Evolutionary conservation across 2,113 vertebrate species (phyloP).

Genomic region (Terrapene triunguis): DNA sequence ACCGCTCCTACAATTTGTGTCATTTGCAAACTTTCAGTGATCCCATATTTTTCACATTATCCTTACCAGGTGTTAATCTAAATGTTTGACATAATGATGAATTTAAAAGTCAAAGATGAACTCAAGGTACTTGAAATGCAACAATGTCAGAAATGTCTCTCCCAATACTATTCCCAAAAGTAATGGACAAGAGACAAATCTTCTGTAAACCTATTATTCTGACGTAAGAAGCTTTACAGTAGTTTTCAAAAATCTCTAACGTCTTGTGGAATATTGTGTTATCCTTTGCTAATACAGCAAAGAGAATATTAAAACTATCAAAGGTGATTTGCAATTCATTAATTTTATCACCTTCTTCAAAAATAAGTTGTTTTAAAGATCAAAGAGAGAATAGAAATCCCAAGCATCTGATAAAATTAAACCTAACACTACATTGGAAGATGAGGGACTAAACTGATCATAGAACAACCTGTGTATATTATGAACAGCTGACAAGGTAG

Average conservation of each 20-base stretch:
- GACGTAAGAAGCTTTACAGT: background rate
- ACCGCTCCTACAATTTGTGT: background rate
- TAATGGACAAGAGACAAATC: background rate
- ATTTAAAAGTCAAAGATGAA: background rate
- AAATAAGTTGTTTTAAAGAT: slow-evolving; percentile 47
- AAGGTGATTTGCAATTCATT: slow-evolving; percentile 68
- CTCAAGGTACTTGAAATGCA: background rate
- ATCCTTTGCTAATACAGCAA: slow-evolving; percentile 35
- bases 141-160: background rate
- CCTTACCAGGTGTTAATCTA: background rate
- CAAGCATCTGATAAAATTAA: slow-evolving; percentile 61
- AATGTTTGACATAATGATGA: background rate
- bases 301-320: slow-evolving; percentile 44
- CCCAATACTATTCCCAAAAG: background rate
- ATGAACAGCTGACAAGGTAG: slow-evolving; percentile 5
- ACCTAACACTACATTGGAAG: slow-evolving; percentile 27
- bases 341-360: slow-evolving; percentile 49
- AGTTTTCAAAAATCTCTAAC: slow-evolving; percentile 22
- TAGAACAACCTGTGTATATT: slow-evolving; percentile 2
- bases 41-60: background rate
- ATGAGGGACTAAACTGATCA: background rate
- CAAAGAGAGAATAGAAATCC: slow-evolving; percentile 61
- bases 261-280: slow-evolving; percentile 30
- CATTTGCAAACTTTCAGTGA: background rate
- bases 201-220: background rate